Evolutionary conservation across 1,140 invertebrate genomes (phyloP).

Genomic region (Lamellibrachia luymesi): DNA sequence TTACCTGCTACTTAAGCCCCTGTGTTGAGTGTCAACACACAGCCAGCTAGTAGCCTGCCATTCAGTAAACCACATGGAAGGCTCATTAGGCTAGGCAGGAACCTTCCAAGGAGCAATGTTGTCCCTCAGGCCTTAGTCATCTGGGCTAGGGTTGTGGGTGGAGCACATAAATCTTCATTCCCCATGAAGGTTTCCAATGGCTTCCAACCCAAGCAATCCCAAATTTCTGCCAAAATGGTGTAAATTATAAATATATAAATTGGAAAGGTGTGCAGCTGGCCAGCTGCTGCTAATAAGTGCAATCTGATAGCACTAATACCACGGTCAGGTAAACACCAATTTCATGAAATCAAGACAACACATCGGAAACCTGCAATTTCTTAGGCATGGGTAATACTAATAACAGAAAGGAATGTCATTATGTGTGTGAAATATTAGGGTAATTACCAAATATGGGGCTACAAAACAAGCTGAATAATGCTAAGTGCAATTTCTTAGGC

Average conservation of each 20-base stretch:
- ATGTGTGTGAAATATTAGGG: too few relatives aligned
- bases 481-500: too few relatives aligned
- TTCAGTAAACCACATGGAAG: not conserved
- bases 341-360: too few relatives aligned
- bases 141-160: not conserved
- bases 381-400: too few relatives aligned
- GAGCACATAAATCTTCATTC: not conserved
- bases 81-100: not conserved
- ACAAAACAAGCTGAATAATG: too few relatives aligned
- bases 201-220: not conserved
- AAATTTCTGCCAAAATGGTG: not conserved
- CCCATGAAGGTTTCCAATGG: not conserved
- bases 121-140: not conserved
- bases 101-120: not conserved
- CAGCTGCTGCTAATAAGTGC: not conserved
- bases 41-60: not conserved
- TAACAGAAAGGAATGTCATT: too few relatives aligned
- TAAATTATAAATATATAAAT: not conserved
- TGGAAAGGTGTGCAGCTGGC: not conserved
- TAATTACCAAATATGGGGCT: too few relatives aligned
- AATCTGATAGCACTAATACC: not conserved
- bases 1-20: not conserved
- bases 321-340: not conserved
- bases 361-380: too few relatives aligned
- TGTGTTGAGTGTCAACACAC: not conserved